phyloP scores from a whole-genome alignment of 2,797 vertebrate genomes.

The Gobionotothen gibberifrons region DNA sequence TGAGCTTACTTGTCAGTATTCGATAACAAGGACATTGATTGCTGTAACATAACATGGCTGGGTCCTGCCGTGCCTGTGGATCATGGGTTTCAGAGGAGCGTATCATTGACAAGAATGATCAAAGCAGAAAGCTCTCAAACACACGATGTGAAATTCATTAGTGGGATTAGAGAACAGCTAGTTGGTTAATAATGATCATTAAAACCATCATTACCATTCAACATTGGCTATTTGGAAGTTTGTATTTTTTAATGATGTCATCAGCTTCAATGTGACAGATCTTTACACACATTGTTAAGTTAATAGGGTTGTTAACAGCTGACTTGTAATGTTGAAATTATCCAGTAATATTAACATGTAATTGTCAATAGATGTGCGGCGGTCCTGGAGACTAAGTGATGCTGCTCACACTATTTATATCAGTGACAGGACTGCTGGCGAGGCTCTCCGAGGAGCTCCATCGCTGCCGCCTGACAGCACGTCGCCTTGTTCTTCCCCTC shows the following conservation, averaged over 20 bases:
- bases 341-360: slow-evolving; percentile 4
- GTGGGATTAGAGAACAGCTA: slow-evolving; percentile 38
- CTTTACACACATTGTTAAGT: slow-evolving; percentile 15
- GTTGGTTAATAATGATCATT: slow-evolving; percentile 37
- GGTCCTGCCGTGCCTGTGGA: slow-evolving; percentile 50
- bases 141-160: slow-evolving; percentile 53
- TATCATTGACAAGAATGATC: slow-evolving; percentile 70
- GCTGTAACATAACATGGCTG: slow-evolving; percentile 73
- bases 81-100: slow-evolving; percentile 51
- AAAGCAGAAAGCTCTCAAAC: slow-evolving; percentile 60
- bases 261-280: background rate
- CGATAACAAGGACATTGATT: slow-evolving; percentile 77
- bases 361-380: slow-evolving; percentile 54
- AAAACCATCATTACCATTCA: slow-evolving; percentile 36
- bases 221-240: background rate
- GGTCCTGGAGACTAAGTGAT: slow-evolving; percentile 79
- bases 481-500: slow-evolving; percentile 81
- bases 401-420: slow-evolving; percentile 89
- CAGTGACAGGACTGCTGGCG: slow-evolving; percentile 85
- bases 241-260: slow-evolving; percentile 3
- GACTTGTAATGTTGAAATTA: slow-evolving; percentile 15
- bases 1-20: slow-evolving; percentile 79
- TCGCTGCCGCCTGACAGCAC: slow-evolving; percentile 86
- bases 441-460: slow-evolving; percentile 84
- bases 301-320: slow-evolving; percentile 1